These are phyloP conservation scores for Papilio polyxenes DNA, from an alignment of 1,140 invertebrate genomes.

Conservation along the genomic window DNA sequence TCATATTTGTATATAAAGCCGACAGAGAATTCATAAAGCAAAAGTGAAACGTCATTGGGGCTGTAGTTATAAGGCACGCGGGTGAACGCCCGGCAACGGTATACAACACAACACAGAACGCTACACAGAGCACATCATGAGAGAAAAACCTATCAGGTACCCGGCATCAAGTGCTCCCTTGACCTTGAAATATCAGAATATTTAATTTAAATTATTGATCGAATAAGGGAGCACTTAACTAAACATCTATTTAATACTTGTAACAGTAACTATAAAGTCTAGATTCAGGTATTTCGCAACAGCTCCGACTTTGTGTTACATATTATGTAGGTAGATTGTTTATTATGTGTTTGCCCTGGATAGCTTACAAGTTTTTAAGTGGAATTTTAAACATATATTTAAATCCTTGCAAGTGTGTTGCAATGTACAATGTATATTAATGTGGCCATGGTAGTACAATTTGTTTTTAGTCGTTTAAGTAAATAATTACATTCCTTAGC, in stretches of 20 bases:
- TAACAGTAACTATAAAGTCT: neutral
- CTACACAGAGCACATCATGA: neutral
- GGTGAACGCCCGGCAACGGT: neutral
- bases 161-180: neutral
- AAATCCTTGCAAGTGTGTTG: constrained; percentile 14
- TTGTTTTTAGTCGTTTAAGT: neutral
- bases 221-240: neutral
- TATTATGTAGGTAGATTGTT: neutral
- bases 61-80: neutral
- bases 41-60: constrained; percentile 2
- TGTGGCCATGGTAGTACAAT: neutral
- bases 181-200: no score
- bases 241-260: neutral
- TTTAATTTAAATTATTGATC: neutral
- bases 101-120: neutral
- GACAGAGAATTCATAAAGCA: neutral
- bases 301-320: neutral
- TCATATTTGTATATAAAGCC: neutral
- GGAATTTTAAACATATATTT: constrained; percentile 16
- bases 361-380: constrained; percentile 26
- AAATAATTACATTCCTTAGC: neutral
- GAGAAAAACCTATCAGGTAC: neutral
- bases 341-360: constrained; percentile 11
- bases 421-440: constrained; percentile 8
- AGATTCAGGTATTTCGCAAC: neutral